These are phyloP conservation scores for Xylophagus ater DNA, from an alignment of 2,888 invertebrate genomes.

Conservation along the genomic window DNA sequence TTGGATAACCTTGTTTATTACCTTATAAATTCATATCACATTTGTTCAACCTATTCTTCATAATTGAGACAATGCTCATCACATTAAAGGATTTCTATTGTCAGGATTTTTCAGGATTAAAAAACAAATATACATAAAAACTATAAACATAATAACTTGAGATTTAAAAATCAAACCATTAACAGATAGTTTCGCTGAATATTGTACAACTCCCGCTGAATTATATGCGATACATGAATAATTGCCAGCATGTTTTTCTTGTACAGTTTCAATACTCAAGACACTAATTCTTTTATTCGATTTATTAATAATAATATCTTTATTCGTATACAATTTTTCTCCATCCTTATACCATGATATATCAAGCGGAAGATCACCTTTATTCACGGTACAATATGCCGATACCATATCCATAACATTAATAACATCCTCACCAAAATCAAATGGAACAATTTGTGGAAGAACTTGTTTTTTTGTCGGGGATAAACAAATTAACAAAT, in stretches of 20 bases:
- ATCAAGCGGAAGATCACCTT: constrained; percentile 66
- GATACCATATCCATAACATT: constrained; percentile 59
- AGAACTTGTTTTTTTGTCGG: constrained; percentile 42
- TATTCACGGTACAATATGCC: constrained; percentile 57
- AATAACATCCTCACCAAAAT: constrained; percentile 56
- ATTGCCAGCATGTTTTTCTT: constrained; percentile 51
- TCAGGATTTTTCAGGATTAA: too few species aligned
- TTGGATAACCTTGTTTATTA: too few species aligned
- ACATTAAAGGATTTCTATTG: too few species aligned
- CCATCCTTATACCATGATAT: constrained; percentile 58
- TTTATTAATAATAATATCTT: constrained; percentile 44
- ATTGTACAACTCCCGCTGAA: constrained; percentile 51
- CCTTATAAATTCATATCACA: too few species aligned
- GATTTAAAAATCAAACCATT: constrained; percentile 50
- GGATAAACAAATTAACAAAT: constrained; percentile 1
- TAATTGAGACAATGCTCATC: too few species aligned
- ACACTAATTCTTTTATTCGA: constrained; percentile 46
- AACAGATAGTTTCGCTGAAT: constrained; percentile 51
- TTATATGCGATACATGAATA: constrained; percentile 60
- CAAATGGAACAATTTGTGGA: constrained; percentile 60
- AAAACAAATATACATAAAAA: too few species aligned
- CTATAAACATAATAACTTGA: too few species aligned
- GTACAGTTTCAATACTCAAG: constrained; percentile 45
- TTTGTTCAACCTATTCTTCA: too few species aligned
- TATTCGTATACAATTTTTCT: constrained; percentile 39